Base-by-base conservation (phyloP, 2,797 vertebrate genomes). In the Cyclopterus lumpus region DNA sequence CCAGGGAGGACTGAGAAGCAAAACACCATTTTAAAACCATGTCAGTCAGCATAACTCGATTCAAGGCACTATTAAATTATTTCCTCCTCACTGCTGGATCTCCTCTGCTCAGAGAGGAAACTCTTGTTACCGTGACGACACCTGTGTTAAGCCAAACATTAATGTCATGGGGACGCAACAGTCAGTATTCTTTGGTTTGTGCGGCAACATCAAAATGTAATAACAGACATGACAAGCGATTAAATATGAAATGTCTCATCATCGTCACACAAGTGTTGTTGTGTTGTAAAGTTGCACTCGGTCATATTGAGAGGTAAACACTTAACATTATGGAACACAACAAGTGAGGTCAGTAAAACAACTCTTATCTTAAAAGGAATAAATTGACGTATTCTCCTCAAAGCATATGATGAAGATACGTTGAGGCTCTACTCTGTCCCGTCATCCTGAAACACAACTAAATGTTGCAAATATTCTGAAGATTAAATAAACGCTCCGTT, bases 41-140 rank as follows among this genome's bases (percentile, higher is more conserved):
- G n/a, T 49, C 32, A 66, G 1, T 62, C 34, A 46, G 15, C 4
- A 73, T 58, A 58, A 74, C 49, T 58, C 46, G 22, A 67, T 38
- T 62, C 20, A 18, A 26, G 16, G 18, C 28, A 57, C 54, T 2
- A 57, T 30, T 16, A 18, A 57, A 18, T 16, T 1, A 14, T 32
- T 57, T 26, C 22, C 14, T 26, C 48, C 11, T 51, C 22, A 51
- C 48, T 10, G 10, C 8, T 3, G 49, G 12, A 24, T 14, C 46
- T 48, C 20, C 8, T 26, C n/a, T 5, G n/a, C 14, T 6, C 10
- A 6, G 22, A 51, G 49, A 51, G 22, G 22, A 22, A 51, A 51
- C 24, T 49, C 24, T 24, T 24, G 49, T 55, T 30, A 55, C 26
- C 53, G 30, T 30, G 24, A 55, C 6, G 2, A 26, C 24, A 10